Conservation (phyloP, 2,888 invertebrate species). For the Hydrotaea cyrtoneurina region DNA sequence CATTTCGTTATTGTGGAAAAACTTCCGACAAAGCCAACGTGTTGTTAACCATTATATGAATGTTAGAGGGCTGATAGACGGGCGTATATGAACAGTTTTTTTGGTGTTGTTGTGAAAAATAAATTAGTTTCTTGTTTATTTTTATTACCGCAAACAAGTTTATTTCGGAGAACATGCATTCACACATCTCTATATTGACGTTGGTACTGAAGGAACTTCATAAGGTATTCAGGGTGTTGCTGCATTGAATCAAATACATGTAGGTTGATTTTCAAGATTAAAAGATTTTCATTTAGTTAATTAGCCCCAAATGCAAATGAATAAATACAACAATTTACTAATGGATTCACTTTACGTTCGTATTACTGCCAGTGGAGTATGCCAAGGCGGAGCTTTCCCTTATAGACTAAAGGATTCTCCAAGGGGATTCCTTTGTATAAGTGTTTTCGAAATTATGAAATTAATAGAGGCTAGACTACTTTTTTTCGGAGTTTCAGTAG, state of each 20-base stretch:
- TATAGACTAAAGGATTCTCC: too few relatives aligned
- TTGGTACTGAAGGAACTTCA: background rate
- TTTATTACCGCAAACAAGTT: background rate
- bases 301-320: too few relatives aligned
- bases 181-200: background rate
- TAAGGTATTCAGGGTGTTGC: background rate
- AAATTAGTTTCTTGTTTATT: conserved; percentile 4
- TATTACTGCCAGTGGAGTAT: too few relatives aligned
- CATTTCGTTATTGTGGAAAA: background rate
- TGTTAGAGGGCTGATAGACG: too few relatives aligned
- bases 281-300: background rate
- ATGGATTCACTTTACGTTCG: too few relatives aligned
- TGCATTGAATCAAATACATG: background rate
- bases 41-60: too few relatives aligned
- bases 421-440: too few relatives aligned
- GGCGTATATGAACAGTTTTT: background rate
- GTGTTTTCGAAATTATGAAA: too few relatives aligned
- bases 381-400: too few relatives aligned
- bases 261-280: background rate
- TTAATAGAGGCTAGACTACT: too few relatives aligned
- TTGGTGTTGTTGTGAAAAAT: background rate
- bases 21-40: background rate
- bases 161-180: background rate
- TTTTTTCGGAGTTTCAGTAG: too few relatives aligned
- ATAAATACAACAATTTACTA: too few relatives aligned